Conservation (phyloP, 2,888 invertebrate species). For the Cyclophora albipunctata region DNA sequence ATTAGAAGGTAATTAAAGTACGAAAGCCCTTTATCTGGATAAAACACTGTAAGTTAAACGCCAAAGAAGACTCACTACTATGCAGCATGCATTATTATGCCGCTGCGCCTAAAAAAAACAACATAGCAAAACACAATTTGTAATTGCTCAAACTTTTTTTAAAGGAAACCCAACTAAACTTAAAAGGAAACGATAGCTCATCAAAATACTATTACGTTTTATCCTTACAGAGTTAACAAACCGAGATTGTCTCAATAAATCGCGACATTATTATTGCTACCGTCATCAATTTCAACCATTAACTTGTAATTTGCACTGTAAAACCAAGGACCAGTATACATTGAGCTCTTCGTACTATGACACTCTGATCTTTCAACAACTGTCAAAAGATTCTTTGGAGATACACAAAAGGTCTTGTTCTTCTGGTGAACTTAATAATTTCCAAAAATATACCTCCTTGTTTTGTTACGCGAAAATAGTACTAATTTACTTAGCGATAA, state of each 20-base stretch:
- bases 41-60: too few relatives aligned
- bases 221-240: constrained; percentile 8
- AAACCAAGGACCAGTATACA: constrained; percentile 13
- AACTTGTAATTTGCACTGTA: constrained; percentile 12
- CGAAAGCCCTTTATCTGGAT: too few relatives aligned
- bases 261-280: constrained; percentile 10
- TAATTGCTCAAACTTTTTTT: too few relatives aligned
- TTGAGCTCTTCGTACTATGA: constrained; percentile 8
- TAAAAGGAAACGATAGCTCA: background rate
- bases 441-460: constrained; percentile 6
- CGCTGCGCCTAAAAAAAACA: too few relatives aligned
- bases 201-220: constrained; percentile 3
- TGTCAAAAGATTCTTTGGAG: constrained; percentile 12
- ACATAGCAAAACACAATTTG: too few relatives aligned
- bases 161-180: too few relatives aligned
- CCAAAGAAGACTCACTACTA: too few relatives aligned
- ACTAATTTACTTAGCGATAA: background rate
- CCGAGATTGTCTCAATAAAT: constrained; percentile 14
- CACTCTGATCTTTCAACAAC: constrained; percentile 9
- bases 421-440: constrained; percentile 16
- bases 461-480: background rate
- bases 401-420: constrained; percentile 14
- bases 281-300: constrained; percentile 13
- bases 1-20: too few relatives aligned
- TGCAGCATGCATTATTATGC: too few relatives aligned